Evolutionary conservation across 2,113 vertebrate genomes (phyloP).

Genomic region (Nyctereutes procyonoides): DNA sequence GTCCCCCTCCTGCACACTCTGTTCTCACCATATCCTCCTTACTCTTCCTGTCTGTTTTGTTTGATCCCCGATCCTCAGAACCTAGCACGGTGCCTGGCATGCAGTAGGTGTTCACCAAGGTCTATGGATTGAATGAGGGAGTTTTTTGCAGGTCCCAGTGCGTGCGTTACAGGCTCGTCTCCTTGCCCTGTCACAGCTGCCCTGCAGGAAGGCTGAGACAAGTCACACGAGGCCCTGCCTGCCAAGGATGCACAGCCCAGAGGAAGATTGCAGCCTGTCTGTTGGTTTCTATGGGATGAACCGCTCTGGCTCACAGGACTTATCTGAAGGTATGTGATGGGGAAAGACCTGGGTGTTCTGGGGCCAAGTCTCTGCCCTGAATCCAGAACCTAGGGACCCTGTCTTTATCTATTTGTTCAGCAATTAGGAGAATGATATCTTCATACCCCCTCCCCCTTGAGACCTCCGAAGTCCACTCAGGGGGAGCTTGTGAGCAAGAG

Average conservation of each 20-base stretch:
- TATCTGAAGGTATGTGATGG: background rate
- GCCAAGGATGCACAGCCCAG: background rate
- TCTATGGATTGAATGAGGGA: background rate
- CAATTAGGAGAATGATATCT: background rate
- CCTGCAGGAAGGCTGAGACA: background rate
- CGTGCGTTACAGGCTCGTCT: no score
- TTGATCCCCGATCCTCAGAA: background rate
- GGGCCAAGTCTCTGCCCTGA: background rate
- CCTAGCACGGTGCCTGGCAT: background rate
- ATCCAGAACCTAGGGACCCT: background rate
- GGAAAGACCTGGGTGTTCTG: background rate
- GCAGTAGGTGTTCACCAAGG: background rate
- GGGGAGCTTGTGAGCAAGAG: background rate
- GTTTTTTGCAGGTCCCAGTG: background rate
- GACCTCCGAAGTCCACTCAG: no score
- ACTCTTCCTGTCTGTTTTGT: background rate
- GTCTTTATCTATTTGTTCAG: background rate
- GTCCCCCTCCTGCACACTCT: background rate
- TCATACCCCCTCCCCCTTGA: background rate
- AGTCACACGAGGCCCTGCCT: background rate
- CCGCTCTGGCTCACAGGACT: no score
- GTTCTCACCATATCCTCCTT: background rate
- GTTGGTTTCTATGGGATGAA: fast-evolving
- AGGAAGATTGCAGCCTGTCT: no score
- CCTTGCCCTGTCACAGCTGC: fast-evolving